Conservation (phyloP, 2,797 vertebrate genomes). For the Ibycter americanus region DNA sequence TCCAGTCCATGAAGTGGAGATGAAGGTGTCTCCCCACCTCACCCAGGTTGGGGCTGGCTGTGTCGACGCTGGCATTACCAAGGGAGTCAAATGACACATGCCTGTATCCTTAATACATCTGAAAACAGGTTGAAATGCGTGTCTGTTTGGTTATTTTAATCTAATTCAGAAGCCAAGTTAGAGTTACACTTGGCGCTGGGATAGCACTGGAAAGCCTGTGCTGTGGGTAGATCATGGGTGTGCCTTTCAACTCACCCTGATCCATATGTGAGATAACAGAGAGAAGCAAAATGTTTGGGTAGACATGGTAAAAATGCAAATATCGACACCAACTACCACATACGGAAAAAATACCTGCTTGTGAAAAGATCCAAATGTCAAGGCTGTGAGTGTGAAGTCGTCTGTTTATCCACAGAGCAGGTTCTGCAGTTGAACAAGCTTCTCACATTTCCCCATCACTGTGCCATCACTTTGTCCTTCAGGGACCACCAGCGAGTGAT, state of each 20-base stretch:
- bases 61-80: rapidly evolving
- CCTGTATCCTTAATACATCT: neutral
- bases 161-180: neutral
- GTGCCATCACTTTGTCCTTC: neutral
- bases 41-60: rapidly evolving
- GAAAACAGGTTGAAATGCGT: neutral
- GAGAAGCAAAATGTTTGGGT: neutral
- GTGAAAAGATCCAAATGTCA: neutral
- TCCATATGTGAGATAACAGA: neutral
- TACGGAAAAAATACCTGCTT: neutral
- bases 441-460: neutral
- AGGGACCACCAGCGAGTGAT: neutral
- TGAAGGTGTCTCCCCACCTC: neutral
- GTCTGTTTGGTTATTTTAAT: neutral
- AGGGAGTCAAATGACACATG: neutral
- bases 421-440: neutral
- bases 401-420: neutral
- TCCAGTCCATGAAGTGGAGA: neutral
- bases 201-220: neutral
- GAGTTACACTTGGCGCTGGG: neutral
- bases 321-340: neutral
- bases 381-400: neutral
- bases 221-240: neutral
- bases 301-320: neutral
- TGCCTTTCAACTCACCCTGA: neutral